Percentiles rank a stretch among this genome's conserved stretches.
These are phyloP conservation scores for Cinclus mexicanus DNA, from an alignment of 2,113 vertebrate species.

Conservation along the genomic window DNA sequence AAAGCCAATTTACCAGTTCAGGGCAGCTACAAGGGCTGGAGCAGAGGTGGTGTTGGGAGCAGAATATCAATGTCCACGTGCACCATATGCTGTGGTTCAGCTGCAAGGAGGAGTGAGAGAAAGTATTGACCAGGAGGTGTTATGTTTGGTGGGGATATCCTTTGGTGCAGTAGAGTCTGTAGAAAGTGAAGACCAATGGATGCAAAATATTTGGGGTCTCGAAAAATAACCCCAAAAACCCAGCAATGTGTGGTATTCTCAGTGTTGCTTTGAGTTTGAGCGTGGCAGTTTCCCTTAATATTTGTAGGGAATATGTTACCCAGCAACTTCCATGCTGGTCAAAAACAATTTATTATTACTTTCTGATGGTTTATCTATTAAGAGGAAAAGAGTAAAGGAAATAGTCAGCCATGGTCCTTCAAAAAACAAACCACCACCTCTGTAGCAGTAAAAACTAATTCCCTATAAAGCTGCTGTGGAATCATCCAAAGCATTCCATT, in stretches of 20 bases:
- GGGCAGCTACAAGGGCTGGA: background rate
- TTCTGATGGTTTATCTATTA: background rate
- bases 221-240: accelerated
- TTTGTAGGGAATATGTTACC: background rate
- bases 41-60: background rate
- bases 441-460: background rate
- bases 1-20: background rate
- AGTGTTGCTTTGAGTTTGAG: background rate
- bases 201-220: background rate
- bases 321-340: background rate
- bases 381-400: background rate
- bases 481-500: background rate
- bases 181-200: background rate
- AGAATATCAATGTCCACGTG: background rate
- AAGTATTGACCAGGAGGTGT: background rate
- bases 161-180: background rate
- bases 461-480: background rate
- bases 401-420: background rate
- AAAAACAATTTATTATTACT: background rate
- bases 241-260: background rate
- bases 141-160: background rate
- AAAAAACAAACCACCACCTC: background rate
- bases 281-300: background rate
- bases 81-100: background rate
- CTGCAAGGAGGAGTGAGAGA: background rate